phyloP scores from a whole-genome alignment of 2,888 invertebrate genomes.

The Rhingia rostrata region DNA sequence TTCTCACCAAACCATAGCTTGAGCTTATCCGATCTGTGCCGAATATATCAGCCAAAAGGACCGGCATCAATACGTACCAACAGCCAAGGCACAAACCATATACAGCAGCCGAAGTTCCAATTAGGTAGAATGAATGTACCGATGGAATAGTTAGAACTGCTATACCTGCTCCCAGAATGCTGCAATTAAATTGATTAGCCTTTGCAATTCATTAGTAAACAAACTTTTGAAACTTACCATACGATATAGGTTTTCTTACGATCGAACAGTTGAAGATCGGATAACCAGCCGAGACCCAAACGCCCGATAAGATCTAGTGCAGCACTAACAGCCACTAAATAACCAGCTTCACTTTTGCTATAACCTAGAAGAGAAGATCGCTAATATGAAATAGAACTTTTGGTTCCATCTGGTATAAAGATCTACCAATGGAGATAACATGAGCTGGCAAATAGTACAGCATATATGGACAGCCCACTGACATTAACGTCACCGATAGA shows the following conservation, averaged over 20 bases:
- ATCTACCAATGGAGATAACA: constrained; percentile 86
- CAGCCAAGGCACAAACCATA: constrained; percentile 90
- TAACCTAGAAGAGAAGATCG: constrained; percentile 77
- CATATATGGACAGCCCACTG: constrained; percentile 90
- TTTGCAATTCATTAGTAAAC: too few species aligned
- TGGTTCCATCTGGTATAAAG: neutral
- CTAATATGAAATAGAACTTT: neutral
- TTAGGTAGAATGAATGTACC: constrained; percentile 86
- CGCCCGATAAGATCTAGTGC: constrained; percentile 88
- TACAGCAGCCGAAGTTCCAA: constrained; percentile 87
- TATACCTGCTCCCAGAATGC: constrained; percentile 88
- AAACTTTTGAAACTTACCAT: constrained; percentile 83
- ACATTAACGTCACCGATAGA: constrained; percentile 89
- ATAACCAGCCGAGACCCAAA: constrained; percentile 89
- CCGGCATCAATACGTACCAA: constrained; percentile 90
- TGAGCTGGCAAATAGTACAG: constrained; percentile 90
- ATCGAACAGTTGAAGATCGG: constrained; percentile 88
- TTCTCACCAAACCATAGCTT: constrained; percentile 89
- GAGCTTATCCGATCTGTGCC: constrained; percentile 90
- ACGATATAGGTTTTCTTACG: constrained; percentile 88
- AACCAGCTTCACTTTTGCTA: constrained; percentile 85
- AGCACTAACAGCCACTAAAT: constrained; percentile 89
- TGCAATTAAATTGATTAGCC: constrained; percentile 78
- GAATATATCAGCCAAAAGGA: constrained; percentile 88
- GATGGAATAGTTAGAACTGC: constrained; percentile 88